These are phyloP conservation scores for Drosophila watanabei DNA, from an alignment of 1,140 invertebrate genomes.

Conservation along the genomic window DNA sequence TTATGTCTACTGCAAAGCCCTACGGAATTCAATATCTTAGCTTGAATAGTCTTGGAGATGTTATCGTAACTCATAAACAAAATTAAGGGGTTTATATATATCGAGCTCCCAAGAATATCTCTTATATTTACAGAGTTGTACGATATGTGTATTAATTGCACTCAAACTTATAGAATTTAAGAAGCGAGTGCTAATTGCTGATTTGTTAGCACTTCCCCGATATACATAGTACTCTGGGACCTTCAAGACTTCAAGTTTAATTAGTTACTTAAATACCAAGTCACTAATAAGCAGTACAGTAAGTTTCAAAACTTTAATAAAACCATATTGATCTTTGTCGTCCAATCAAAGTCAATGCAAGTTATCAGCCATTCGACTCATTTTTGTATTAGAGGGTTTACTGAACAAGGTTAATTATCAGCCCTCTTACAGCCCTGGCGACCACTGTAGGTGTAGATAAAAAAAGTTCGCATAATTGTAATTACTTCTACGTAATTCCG, in stretches of 20 bases:
- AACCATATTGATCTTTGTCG: not conserved
- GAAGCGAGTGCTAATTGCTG: slow-evolving; percentile 31
- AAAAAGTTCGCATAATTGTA: slow-evolving; percentile 49
- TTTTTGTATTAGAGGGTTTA: slow-evolving; percentile 19
- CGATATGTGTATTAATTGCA: not conserved
- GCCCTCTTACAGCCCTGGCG: slow-evolving; percentile 17
- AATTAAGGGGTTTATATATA: not conserved
- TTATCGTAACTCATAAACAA: not conserved
- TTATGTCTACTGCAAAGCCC: not conserved
- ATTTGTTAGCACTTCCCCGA: slow-evolving; percentile 15
- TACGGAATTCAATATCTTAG: not conserved
- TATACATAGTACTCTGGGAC: slow-evolving; percentile 2
- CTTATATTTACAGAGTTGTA: not conserved
- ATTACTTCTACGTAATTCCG: slow-evolving; percentile 55
- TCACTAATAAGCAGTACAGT: slow-evolving; percentile 5
- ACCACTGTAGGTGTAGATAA: slow-evolving; percentile 38
- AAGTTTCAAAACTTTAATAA: not conserved
- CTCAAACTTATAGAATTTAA: slow-evolving; percentile 11
- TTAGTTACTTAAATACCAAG: slow-evolving; percentile 18
- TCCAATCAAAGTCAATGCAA: slow-evolving; percentile 8
- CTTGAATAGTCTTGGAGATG: not conserved
- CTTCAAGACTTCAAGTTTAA: slow-evolving; percentile 29
- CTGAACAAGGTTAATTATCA: slow-evolving; percentile 44
- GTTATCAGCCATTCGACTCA: slow-evolving; percentile 20
- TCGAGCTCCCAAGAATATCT: not conserved